Conservation (phyloP, 2,888 invertebrate species). For the Leistus spinibarbis region DNA sequence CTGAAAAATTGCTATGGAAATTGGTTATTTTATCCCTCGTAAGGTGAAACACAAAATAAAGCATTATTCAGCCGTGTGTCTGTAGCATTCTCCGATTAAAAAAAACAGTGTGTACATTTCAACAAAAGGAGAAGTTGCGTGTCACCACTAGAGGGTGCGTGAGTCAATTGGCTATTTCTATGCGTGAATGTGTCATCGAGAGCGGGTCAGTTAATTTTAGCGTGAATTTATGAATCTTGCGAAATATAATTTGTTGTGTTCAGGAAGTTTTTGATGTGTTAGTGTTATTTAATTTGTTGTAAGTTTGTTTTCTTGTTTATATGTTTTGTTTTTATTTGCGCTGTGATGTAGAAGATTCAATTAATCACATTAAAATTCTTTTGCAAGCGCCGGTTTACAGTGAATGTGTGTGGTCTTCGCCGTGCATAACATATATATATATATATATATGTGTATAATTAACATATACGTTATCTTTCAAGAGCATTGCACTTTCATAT, state of each 20-base stretch:
- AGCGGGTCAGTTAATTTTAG: slow-evolving; percentile 30
- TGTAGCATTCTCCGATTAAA: too few species aligned
- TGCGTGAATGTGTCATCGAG: slow-evolving; percentile 27
- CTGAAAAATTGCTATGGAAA: too few species aligned
- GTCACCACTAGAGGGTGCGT: not conserved
- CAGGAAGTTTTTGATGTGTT: not conserved
- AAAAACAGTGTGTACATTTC: not conserved
- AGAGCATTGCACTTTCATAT: not conserved
- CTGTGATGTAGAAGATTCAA: not conserved
- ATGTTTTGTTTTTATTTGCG: not conserved
- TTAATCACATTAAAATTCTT: not conserved
- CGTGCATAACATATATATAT: too few species aligned
- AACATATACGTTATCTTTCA: not conserved
- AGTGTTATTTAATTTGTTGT: not conserved
- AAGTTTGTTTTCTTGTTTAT: not conserved
- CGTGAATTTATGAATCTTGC: slow-evolving; percentile 17
- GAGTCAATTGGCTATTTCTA: slow-evolving; percentile 5
- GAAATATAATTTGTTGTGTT: not conserved
- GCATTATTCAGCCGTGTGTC: too few species aligned
- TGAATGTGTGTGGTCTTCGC: not conserved
- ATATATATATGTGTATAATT: not conserved
- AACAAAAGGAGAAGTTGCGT: not conserved
- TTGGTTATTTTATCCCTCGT: too few species aligned
- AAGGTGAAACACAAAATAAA: too few species aligned
- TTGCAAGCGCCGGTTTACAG: not conserved